Evolutionary conservation across 2,888 invertebrate genomes (phyloP), one percentile per base, ranked within the genome.

Genomic region (Calameuta filiformis): DNA sequence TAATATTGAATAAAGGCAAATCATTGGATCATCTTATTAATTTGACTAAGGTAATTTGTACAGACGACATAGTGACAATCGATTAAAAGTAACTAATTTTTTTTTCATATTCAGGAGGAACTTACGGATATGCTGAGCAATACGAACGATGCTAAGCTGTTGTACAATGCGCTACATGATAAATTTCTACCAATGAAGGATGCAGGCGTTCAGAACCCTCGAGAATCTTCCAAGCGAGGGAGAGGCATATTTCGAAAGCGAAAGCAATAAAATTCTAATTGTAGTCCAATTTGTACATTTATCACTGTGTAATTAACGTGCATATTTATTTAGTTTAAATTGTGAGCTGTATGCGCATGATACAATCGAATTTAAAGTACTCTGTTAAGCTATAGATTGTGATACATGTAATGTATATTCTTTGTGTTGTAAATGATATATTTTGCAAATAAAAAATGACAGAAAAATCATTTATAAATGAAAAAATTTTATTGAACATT

Each of bases 81-180:
- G 68, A 73, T 40, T n/a, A 30, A 30, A 33, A 9, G 30, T 71
- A 71, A 30, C 71, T n/a, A 31, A n/a, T 37, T 33, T 15, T 11
- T 11, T n/a, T 40, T 33, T 33, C 12, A n/a, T 40, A 12, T 92
- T 74, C 89, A 96, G 94, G 94, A 95, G 77, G 94, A 97, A 89
- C 89, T 98, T 80, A 91, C 92, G 71, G 93, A 94, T 81, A 92
- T 98, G 73, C 89, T 98, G 78, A 96, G 95, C 83, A 97, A 96
- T 88, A 93, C 94, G 85, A 92, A 90, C 79, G 95, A 96, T 90
- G 95, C 95, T 1, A 94, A 94, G 84, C 92, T 94, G 77, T 91
- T 97, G 30, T 94, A 95, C 91, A 94, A 94, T 76, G 95, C 95
- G 82, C 89, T 97, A 71, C 97, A 97, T 87, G 93, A 94, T 34